Evolutionary conservation across 2,888 invertebrate genomes (phyloP), one percentile per base, ranked within the genome.

Genomic region (Tenthredo scrophulariae): DNA sequence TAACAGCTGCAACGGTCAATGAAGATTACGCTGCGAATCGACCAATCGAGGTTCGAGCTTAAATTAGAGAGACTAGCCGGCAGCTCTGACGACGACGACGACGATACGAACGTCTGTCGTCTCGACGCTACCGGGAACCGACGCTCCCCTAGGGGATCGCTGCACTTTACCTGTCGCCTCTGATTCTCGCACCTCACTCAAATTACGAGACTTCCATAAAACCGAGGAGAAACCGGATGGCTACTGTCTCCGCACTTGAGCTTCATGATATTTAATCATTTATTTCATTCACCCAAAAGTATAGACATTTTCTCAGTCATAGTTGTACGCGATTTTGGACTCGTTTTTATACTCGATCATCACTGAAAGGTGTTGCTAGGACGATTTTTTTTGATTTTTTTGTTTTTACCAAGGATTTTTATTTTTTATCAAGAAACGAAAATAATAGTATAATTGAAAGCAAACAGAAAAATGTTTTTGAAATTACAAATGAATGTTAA

Each of bases 1-100:
- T 87, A 85, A 90, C 91, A 91, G 91, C 91, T 92, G 91, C 89
- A 87, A 67, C 91, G 90, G 90, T 91, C 91, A 91, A 91, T 91
- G 91, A 85, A 89, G 87, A 89, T 90, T 88, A 87, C 84, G 85
- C 85, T 85, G 84, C 82, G 86, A 86, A 86, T 87, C 86, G 86
- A 88, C 91, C 91, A 91, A 91, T 91, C 90, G 91, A 91, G 88
- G 84, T 85, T 75, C 87, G 84, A 82, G 88, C 86, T 89, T 88
- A 88, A 91, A 91, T 91, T 91, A 89, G 89, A 87, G 84, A 54
- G 26, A 50, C 77, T n/a, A 26, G 77, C 54, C 40, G 74, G 13
- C 43, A 43, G 62, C 74, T 77, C 77, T 54, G 29, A 50, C 54
- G 54, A 54, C 37, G 29, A 50, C 54, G 54, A 54, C 37, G 10